Evolutionary conservation across 2,888 invertebrate species (phyloP).

Genomic region (Cerastoderma edule): DNA sequence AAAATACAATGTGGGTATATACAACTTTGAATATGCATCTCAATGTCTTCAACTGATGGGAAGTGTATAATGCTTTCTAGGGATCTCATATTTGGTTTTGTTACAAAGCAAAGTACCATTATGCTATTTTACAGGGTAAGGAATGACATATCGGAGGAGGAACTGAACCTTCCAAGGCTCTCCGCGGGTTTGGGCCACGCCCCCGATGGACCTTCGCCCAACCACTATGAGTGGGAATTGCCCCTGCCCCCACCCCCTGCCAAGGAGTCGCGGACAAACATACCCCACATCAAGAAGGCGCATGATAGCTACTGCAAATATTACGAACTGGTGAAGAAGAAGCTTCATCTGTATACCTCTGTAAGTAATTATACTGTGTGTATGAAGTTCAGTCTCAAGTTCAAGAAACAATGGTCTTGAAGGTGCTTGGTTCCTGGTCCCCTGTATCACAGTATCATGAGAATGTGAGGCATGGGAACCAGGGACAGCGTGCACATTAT

Average conservation of each 20-base stretch:
- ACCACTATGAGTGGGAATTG: conserved; percentile 68
- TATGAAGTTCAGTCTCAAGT: conserved; percentile 2
- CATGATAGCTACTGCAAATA: conserved; percentile 71
- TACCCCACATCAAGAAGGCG: conserved; percentile 56
- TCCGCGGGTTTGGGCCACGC: conserved; percentile 29
- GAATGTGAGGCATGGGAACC: no score
- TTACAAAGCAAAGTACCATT: no score
- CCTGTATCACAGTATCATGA: no score
- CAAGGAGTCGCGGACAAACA: conserved; percentile 61
- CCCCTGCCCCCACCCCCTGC: conserved; percentile 71
- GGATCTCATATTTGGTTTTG: no score
- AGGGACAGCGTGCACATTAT: no score
- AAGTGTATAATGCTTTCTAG: no score
- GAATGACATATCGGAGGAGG: conserved; percentile 44
- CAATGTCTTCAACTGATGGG: no score
- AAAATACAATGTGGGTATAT: no score
- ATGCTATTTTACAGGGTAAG: conserved; percentile 11
- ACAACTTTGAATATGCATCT: no score
- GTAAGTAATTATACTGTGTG: conserved; percentile 59
- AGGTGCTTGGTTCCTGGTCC: no score
- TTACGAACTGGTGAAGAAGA: conserved; percentile 71
- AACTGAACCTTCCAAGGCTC: conserved; percentile 47
- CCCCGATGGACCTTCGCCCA: conserved; percentile 17
- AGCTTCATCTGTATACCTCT: conserved; percentile 74
- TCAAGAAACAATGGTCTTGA: no score